Percentiles rank a stretch among this genome's conserved stretches.
Evolutionary conservation across 2,797 vertebrate genomes (phyloP).

Genomic region (Neopelma chrysocephalum): DNA sequence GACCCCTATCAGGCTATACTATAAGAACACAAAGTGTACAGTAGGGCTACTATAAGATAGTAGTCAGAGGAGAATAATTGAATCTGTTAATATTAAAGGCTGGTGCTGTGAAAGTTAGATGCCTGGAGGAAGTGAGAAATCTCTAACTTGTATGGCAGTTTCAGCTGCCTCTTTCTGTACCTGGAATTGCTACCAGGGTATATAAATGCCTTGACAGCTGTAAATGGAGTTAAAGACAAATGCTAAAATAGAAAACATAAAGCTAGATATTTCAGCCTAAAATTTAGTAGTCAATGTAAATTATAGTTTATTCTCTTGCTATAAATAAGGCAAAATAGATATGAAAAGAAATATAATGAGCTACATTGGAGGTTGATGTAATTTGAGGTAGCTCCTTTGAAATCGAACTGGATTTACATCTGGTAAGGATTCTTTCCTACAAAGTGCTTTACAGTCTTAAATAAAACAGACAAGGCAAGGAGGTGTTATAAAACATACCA

Average conservation of each 20-base stretch:
- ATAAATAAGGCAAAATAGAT: constrained; percentile 27
- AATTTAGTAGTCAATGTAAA: constrained; percentile 10
- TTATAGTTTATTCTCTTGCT: neutral
- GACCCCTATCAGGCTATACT: neutral
- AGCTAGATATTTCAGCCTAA: neutral
- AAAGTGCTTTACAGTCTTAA: neutral
- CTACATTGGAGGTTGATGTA: neutral
- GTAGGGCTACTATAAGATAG: neutral
- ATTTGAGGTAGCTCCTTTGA: neutral
- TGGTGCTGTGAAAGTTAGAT: neutral
- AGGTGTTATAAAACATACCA: neutral
- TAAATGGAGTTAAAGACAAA: neutral
- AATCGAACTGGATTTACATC: neutral
- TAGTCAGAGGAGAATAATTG: neutral
- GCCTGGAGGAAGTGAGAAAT: neutral
- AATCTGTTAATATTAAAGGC: neutral
- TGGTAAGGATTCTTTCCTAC: neutral
- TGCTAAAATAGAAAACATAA: neutral
- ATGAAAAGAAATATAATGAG: neutral
- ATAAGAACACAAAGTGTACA: neutral
- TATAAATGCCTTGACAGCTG: constrained; percentile 1
- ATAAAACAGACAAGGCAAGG: neutral
- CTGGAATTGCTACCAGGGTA: neutral
- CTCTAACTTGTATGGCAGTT: neutral
- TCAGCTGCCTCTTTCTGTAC: neutral